Base-by-base conservation (phyloP, 64 coral and sea anemone genomes). In the Catalaphyllia jardinei region DNA sequence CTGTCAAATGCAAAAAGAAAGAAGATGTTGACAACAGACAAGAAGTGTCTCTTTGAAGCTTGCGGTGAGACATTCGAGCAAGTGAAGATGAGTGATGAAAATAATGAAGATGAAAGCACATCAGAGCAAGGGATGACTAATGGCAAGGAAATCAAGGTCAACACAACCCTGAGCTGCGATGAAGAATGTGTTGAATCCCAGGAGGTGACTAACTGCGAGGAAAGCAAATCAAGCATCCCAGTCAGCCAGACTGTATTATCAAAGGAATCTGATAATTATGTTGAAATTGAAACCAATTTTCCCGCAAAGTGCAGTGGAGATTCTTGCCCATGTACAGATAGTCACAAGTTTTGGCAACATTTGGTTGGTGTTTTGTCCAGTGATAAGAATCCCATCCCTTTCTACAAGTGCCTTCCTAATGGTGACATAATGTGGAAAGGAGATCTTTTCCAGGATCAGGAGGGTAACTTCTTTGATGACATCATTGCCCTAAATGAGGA, bases 381-480 rank as follows among this genome's bases (percentile, higher is more conserved):
- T 78, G 57, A 89, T 20, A 89, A 65, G 6, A 89, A 78, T 78
- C 87, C 75, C 8, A 22, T 89, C 24, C 76, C 73, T 24, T 89
- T 78, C 74, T 75, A 49, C 29, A 75, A 89, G 60, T 75, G 74
- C 29, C 55, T 78, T 62, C 20, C 25, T 35, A 78, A 74, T 89
- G 87, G 87, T 14, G 55, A 89, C 51, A 11, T 89, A 65, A 52
- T 65, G 3, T 13, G 78, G 31, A 28, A 65, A 35, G 87, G 75
- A n/a, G 60, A 89, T 2, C 60, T 78, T 39, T 16, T 0, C 27
- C 52, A 65, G 13, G 74, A 89, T 78, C 51, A 75, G n/a, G 87
- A 89, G 62, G 87, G 87, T 50, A 35, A 60, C 3, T 64, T 89
- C 24, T 75, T 89, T 75, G 76, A 89, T 75, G 60, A 78, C n/a